phyloP scores from a whole-genome alignment of 2,888 invertebrate genomes.

The Zeuzera pyrina region DNA sequence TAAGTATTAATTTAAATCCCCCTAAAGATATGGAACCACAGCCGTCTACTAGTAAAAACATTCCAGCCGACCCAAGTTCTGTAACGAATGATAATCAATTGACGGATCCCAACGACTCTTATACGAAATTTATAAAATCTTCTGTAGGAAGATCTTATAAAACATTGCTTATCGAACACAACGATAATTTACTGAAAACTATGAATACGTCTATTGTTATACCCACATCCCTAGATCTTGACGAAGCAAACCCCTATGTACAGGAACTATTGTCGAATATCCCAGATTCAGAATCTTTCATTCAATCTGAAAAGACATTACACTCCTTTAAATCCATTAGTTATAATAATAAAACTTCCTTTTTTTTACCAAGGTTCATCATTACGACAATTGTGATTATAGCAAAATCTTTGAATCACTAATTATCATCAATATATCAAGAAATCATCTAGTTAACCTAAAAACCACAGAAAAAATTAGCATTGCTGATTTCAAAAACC shows the following conservation, averaged over 20 bases:
- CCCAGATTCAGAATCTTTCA: neutral
- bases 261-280: conserved; percentile 12
- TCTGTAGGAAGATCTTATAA: too few species aligned
- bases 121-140: too few species aligned
- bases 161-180: conserved; percentile 10
- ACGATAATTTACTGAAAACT: conserved; percentile 11
- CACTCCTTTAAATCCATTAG: neutral
- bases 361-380: conserved; percentile 10
- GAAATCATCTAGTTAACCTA: neutral
- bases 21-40: too few species aligned
- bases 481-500: conserved; percentile 11
- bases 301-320: neutral
- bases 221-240: conserved; percentile 20
- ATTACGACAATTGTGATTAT: neutral
- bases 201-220: conserved; percentile 9
- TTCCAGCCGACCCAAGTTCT: too few species aligned
- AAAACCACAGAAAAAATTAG: conserved; percentile 2
- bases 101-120: too few species aligned
- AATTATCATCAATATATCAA: neutral
- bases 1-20: too few species aligned
- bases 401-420: neutral
- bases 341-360: conserved; percentile 2
- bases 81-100: too few species aligned
- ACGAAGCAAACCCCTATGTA: conserved; percentile 19
- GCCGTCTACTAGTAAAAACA: too few species aligned